Conservation (phyloP, 2,888 invertebrate species). For the Ectemnius continuus region DNA sequence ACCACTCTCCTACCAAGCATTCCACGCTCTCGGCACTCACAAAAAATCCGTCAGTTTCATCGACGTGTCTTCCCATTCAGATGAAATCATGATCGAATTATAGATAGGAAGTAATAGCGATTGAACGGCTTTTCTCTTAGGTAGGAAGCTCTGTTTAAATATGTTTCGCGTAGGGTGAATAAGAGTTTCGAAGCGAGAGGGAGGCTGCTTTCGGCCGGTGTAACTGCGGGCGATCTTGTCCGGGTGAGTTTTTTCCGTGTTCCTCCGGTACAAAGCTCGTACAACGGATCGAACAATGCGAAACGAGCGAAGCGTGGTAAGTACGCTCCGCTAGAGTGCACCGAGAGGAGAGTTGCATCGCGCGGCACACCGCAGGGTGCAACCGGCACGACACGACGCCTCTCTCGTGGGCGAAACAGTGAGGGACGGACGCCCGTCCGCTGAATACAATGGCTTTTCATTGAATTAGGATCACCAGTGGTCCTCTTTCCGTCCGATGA, state of each 20-base stretch:
- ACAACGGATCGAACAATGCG: constrained; percentile 33
- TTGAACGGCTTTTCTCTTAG: neutral
- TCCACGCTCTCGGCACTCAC: neutral
- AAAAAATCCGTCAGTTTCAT: neutral
- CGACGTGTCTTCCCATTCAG: neutral
- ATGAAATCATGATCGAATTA: neutral
- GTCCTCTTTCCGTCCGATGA: neutral
- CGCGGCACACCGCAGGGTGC: constrained; percentile 31
- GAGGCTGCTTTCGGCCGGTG: constrained; percentile 4
- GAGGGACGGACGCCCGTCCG: constrained; percentile 13
- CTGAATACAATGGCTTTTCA: constrained; percentile 7
- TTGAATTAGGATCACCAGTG: neutral
- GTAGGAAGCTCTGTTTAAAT: neutral
- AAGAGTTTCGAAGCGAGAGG: neutral
- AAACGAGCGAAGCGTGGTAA: constrained; percentile 36
- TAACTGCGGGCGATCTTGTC: constrained; percentile 15
- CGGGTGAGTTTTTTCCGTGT: constrained; percentile 12
- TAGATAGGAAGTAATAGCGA: constrained; percentile 3
- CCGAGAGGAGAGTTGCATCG: constrained; percentile 24
- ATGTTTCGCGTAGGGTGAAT: neutral
- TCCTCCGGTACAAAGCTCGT: constrained; percentile 21
- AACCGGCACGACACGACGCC: constrained; percentile 36
- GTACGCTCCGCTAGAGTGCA: constrained; percentile 29
- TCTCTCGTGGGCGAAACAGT: constrained; percentile 29
- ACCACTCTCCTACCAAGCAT: neutral